These are phyloP conservation scores for Danionella dracula DNA, from an alignment of 2,797 vertebrate genomes.

Conservation along the genomic window DNA sequence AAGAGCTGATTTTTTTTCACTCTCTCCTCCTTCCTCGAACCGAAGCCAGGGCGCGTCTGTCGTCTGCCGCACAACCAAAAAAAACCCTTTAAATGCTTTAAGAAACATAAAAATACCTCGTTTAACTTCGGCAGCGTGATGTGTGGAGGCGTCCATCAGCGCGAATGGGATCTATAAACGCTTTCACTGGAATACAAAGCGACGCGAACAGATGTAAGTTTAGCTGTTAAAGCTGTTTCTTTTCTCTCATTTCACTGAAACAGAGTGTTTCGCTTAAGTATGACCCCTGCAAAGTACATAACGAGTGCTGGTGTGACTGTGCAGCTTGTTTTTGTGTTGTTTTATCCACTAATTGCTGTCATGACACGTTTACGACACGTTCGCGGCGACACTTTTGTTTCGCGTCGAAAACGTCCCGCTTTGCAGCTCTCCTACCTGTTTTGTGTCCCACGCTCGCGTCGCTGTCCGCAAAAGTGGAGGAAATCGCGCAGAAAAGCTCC, in stretches of 20 bases:
- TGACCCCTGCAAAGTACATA: not conserved
- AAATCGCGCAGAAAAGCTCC: not conserved
- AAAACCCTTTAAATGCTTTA: slow-evolving; percentile 79
- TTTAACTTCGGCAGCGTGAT: slow-evolving; percentile 73
- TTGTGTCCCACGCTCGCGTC: slow-evolving; percentile 17
- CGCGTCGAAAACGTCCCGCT: too few species aligned
- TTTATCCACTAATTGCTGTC: not conserved
- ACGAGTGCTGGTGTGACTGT: not conserved
- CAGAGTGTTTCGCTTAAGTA: not conserved
- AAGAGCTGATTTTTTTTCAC: slow-evolving; percentile 98
- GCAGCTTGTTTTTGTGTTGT: not conserved
- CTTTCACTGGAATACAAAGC: slow-evolving; percentile 85
- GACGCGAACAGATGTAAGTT: slow-evolving; percentile 92
- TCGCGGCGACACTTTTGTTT: not conserved
- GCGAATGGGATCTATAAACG: slow-evolving; percentile 87
- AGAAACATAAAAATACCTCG: slow-evolving; percentile 70
- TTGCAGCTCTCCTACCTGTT: slow-evolving; percentile 37
- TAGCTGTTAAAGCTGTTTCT: slow-evolving; percentile 23
- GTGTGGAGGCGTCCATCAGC: slow-evolving; percentile 76
- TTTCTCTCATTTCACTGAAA: not conserved
- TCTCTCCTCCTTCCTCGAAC: slow-evolving; percentile 89
- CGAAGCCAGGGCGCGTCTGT: slow-evolving; percentile 81
- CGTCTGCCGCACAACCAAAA: slow-evolving; percentile 90
- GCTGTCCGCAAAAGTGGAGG: not conserved
- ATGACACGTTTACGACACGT: not conserved